Conservation (phyloP, 2,888 invertebrate genomes). For the Agrypnus murinus region DNA sequence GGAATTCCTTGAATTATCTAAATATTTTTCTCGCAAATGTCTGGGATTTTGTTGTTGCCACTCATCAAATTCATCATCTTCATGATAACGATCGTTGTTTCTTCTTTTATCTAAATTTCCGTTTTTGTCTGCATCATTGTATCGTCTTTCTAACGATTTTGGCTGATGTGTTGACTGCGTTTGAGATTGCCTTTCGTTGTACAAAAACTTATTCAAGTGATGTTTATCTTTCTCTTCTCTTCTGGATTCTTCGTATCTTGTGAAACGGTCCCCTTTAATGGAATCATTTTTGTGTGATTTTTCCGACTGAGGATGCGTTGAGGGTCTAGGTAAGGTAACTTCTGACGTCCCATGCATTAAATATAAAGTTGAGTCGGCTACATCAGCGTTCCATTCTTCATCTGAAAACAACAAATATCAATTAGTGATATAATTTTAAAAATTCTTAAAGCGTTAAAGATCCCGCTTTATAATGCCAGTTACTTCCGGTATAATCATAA, state of each 20-base stretch:
- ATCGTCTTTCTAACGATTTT: constrained; percentile 50
- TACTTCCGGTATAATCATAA: background rate
- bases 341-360: constrained; percentile 76
- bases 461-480: background rate
- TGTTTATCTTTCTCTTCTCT: constrained; percentile 68
- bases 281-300: constrained; percentile 59
- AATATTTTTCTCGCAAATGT: constrained; percentile 32
- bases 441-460: too few relatives aligned
- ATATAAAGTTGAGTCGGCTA: constrained; percentile 74
- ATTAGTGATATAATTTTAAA: too few relatives aligned
- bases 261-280: constrained; percentile 70
- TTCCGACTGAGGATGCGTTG: constrained; percentile 39
- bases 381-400: constrained; percentile 84
- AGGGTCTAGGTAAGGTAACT: constrained; percentile 64
- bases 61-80: constrained; percentile 31
- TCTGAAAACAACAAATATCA: constrained; percentile 75
- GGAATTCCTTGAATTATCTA: constrained; percentile 39
- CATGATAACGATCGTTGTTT: constrained; percentile 18
- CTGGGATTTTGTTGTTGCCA: constrained; percentile 28
- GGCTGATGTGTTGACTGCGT: constrained; percentile 15
- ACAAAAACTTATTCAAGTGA: constrained; percentile 61
- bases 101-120: constrained; percentile 23
- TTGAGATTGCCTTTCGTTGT: constrained; percentile 47
- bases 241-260: constrained; percentile 60
- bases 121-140: constrained; percentile 23